These are phyloP conservation scores for Chaetops frenatus DNA, from an alignment of 2,113 vertebrate genomes.

Conservation along the genomic window DNA sequence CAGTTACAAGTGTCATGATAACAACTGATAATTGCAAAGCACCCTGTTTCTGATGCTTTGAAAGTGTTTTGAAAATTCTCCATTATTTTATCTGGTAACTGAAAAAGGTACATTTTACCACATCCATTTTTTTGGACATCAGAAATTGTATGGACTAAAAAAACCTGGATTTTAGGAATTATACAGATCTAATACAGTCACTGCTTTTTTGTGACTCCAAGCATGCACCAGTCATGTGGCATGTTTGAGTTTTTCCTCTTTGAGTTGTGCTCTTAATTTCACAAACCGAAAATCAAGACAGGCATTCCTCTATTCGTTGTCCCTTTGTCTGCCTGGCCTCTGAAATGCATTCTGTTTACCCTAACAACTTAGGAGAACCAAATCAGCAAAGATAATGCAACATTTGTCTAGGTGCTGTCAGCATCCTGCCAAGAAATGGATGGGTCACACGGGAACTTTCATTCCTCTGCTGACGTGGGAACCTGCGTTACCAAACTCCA, in stretches of 20 bases:
- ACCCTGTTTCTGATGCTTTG: neutral
- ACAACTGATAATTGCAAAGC: neutral
- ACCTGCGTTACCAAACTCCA: neutral
- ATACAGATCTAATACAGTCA: neutral
- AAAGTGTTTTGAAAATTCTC: neutral
- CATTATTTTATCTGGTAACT: neutral
- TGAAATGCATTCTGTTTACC: neutral
- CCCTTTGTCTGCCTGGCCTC: neutral
- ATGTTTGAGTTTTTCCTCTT: neutral
- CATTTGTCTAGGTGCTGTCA: neutral
- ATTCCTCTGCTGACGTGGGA: neutral
- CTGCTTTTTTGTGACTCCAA: neutral
- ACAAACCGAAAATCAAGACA: neutral
- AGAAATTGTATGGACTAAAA: neutral
- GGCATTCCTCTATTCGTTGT: neutral
- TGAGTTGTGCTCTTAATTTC: neutral
- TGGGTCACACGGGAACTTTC: neutral
- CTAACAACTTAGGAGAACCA: neutral
- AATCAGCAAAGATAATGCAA: neutral
- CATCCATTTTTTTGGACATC: neutral
- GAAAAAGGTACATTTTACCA: neutral
- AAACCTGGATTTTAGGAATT: neutral
- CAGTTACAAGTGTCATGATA: neutral
- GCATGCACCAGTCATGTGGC: neutral
- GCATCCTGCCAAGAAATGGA: neutral